Conservation (phyloP, 2,888 invertebrate species). For the Mellilla xanthometata region DNA sequence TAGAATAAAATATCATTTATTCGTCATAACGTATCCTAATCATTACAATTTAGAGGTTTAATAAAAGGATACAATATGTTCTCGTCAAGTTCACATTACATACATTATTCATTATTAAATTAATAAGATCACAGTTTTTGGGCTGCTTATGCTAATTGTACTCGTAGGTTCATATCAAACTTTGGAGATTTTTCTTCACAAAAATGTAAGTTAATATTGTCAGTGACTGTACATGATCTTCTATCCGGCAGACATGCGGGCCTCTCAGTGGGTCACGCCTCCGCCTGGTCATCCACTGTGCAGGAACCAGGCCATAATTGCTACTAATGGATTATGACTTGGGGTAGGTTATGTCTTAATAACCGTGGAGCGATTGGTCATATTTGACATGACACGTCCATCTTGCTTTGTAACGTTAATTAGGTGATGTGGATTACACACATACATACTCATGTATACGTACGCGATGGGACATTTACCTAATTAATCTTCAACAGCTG, state of each 20-base stretch:
- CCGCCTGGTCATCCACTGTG: conserved; percentile 33
- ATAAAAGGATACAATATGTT: too few relatives aligned
- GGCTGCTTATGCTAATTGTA: too few relatives aligned
- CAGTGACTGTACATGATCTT: conserved; percentile 24
- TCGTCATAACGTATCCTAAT: too few relatives aligned
- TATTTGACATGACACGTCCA: conserved; percentile 25
- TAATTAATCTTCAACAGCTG: too few relatives aligned
- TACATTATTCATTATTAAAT: too few relatives aligned
- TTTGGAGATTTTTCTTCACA: not conserved
- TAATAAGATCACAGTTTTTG: too few relatives aligned
- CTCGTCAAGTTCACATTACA: too few relatives aligned
- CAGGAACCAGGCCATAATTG: conserved; percentile 45
- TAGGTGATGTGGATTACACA: not conserved
- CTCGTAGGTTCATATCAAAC: not conserved
- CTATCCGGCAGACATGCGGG: conserved; percentile 53
- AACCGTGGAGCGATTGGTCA: conserved; percentile 31
- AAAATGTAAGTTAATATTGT: too few relatives aligned
- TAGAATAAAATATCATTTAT: too few relatives aligned
- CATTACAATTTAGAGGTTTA: too few relatives aligned
- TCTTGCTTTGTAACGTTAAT: conserved; percentile 18
- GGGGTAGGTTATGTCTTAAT: conserved; percentile 50
- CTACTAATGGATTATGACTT: conserved; percentile 45
- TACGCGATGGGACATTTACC: too few relatives aligned
- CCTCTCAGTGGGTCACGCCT: conserved; percentile 64
- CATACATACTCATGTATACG: too few relatives aligned